Evolutionary conservation across 1,140 invertebrate genomes (phyloP).

Genomic region (Belonocnema kinseyi): DNA sequence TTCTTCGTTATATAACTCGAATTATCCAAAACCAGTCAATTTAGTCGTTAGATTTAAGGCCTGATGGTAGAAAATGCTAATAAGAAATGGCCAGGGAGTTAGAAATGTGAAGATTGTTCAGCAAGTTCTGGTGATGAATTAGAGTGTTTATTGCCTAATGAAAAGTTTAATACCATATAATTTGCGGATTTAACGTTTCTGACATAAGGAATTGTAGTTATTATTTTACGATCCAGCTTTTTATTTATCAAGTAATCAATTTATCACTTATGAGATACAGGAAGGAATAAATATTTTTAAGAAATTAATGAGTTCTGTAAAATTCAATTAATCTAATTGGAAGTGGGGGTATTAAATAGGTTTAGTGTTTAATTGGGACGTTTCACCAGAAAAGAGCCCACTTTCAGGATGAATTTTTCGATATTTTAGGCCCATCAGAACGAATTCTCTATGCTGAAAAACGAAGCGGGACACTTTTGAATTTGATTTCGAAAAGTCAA

Average conservation of each 20-base stretch:
- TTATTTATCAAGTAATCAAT: slow-evolving; percentile 14
- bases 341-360: too few relatives aligned
- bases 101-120: slow-evolving; percentile 12
- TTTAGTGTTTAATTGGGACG: too few relatives aligned
- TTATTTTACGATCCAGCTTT: not conserved
- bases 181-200: not conserved
- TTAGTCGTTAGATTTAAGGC: not conserved
- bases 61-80: not conserved
- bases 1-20: not conserved
- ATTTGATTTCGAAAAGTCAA: too few relatives aligned
- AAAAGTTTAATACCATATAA: not conserved
- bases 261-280: not conserved
- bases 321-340: too few relatives aligned
- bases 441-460: too few relatives aligned
- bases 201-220: too few relatives aligned
- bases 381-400: too few relatives aligned
- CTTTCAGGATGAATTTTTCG: too few relatives aligned
- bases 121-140: not conserved
- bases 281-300: too few relatives aligned
- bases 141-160: slow-evolving; percentile 6
- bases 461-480: too few relatives aligned
- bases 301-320: too few relatives aligned
- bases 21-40: not conserved
- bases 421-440: too few relatives aligned
- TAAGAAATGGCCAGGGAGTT: not conserved